Percentiles rank a stretch among this genome's conserved stretches.
Evolutionary conservation across 37 sponge, comb jelly and placozoan genomes (phyloP).

Genomic region (Geodia barretti): DNA sequence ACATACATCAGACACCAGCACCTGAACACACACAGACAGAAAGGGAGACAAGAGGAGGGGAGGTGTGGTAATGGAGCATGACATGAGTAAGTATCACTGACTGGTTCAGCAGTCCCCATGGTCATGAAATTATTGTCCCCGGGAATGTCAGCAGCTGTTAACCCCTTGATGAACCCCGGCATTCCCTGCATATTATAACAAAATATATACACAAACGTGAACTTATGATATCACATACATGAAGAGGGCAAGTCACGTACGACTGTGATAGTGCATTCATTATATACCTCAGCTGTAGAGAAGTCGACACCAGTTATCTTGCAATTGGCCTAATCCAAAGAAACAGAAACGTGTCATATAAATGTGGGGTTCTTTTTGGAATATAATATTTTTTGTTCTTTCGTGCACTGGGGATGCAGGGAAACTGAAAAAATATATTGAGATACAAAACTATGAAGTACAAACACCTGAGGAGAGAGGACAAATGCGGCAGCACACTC

Average conservation of each 20-base stretch:
- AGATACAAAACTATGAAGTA: background rate
- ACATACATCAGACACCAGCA: slow-evolving; percentile 45
- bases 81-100: background rate
- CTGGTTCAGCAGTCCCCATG: background rate
- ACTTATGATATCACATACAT: too few relatives aligned
- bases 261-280: background rate
- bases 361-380: too few relatives aligned
- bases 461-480: slow-evolving; percentile 48
- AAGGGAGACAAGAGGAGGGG: too few relatives aligned
- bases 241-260: background rate
- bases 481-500: slow-evolving; percentile 80
- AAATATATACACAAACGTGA: too few relatives aligned
- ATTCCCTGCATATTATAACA: slow-evolving; percentile 64
- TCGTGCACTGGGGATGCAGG: too few relatives aligned
- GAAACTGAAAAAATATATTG: too few relatives aligned
- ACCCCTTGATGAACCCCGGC: slow-evolving; percentile 67
- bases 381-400: too few relatives aligned
- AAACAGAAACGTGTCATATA: too few relatives aligned
- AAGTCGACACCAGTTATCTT: slow-evolving; percentile 44
- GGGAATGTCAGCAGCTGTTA: slow-evolving; percentile 74
- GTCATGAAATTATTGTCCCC: slow-evolving; percentile 41
- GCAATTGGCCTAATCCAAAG: slow-evolving; percentile 60
- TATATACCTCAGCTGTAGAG: slow-evolving; percentile 37
- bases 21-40: slow-evolving; percentile 24
- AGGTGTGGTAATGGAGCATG: too few relatives aligned